Evolutionary conservation across 1,140 invertebrate genomes (phyloP), one percentile per base, ranked within the genome.

Genomic region (Pseudomyrmex sp.): DNA sequence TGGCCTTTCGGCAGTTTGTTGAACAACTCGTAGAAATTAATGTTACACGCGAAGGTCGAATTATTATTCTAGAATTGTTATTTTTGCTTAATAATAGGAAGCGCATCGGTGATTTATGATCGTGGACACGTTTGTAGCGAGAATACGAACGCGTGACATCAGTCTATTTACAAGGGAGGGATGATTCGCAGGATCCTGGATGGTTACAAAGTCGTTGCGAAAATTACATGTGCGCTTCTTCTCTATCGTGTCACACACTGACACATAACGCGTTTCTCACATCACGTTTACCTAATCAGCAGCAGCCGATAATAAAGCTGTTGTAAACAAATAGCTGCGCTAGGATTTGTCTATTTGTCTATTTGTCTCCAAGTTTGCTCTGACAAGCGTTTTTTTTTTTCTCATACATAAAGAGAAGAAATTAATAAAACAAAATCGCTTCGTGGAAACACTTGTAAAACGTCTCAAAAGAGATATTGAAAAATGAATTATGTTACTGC

Each of bases 361-460:
- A n/a, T n/a, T n/a, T n/a, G n/a, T n/a, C n/a, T 59, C 26, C 2
- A 7, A 35, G 35, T 35, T 35, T 8, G 20, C 26, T 26, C 3
- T 26, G 26, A 26, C 26, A 26, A 65, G 15, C 48, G 59, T 65
- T 75, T 63, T 50, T n/a, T 15, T 1, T 46, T 48, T 13, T 46
- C 12, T 44, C n/a, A 4, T 12, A 10, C 0, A 23, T 26, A 69
- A n/a, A 9, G 4, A 35, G 9, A 77, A 56, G 26, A 68, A 69
- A 69, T 69, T 54, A 35, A 46, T 23, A n/a, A 68, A 46, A 18
- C 1, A 18, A 56, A 54, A 56, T 77, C 2, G 18, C 63, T 77
- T 77, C 26, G 50, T 18, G 56, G 50, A 77, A 77, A 77, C 18
- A 77, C 63, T 69, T 68, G 13, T 46, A 56, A 69, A 77, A 48